These are phyloP conservation scores for Eledone cirrhosa DNA, from an alignment of 2,888 invertebrate genomes.

Conservation along the genomic window DNA sequence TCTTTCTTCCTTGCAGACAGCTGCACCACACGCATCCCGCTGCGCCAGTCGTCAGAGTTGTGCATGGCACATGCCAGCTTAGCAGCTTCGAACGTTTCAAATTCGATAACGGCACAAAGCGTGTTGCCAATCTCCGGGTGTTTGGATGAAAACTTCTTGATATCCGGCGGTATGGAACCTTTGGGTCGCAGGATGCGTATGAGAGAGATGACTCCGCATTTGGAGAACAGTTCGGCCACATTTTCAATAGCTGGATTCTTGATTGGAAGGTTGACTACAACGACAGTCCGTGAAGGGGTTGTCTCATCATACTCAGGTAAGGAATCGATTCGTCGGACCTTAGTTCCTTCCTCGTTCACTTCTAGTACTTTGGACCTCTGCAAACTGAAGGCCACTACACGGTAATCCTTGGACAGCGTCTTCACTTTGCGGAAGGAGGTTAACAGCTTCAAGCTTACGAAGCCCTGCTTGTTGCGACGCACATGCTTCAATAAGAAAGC, in stretches of 20 bases:
- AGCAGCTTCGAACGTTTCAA: constrained; percentile 86
- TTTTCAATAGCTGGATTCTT: constrained; percentile 87
- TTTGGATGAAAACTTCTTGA: constrained; percentile 88
- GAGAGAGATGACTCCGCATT: constrained; percentile 88
- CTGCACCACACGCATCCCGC: constrained; percentile 64
- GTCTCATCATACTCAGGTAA: constrained; percentile 91
- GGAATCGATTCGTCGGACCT: constrained; percentile 84
- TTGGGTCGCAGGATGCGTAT: constrained; percentile 88
- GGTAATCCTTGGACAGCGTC: constrained; percentile 92
- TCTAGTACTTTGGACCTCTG: constrained; percentile 81
- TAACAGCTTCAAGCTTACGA: constrained; percentile 91
- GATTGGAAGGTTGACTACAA: constrained; percentile 85
- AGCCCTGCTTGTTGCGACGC: constrained; percentile 92
- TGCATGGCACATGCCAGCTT: constrained; percentile 75
- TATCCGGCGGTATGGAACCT: constrained; percentile 88
- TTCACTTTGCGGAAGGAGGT: constrained; percentile 95
- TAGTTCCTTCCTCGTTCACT: constrained; percentile 90
- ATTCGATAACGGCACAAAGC: constrained; percentile 88
- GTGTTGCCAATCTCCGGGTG: constrained; percentile 87
- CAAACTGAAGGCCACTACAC: constrained; percentile 87
- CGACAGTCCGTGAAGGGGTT: constrained; percentile 88
- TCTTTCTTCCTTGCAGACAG: constrained; percentile 57
- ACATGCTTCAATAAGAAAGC: constrained; percentile 95
- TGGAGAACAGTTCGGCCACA: constrained; percentile 88
- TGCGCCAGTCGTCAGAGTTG: constrained; percentile 63